phyloP scores from a whole-genome alignment of 2,113 vertebrate species.

The Sinosuthora webbiana region DNA sequence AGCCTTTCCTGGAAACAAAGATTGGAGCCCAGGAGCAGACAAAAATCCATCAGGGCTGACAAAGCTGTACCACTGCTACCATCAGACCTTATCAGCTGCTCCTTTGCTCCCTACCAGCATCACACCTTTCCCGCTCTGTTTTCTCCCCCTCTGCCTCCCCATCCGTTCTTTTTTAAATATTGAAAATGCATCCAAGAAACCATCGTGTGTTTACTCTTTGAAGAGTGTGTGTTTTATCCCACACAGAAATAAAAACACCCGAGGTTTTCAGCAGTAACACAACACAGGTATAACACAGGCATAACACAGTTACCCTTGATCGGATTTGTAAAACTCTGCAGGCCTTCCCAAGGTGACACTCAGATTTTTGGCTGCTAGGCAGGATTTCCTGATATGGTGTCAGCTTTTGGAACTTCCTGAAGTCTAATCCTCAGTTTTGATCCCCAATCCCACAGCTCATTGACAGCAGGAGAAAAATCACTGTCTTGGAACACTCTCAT shows the following conservation, averaged over 20 bases:
- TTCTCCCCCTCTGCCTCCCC: neutral
- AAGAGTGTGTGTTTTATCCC: neutral
- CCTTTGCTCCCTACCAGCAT: neutral
- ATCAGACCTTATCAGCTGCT: neutral
- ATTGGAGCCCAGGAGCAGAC: neutral
- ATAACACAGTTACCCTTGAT: neutral
- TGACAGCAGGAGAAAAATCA: neutral
- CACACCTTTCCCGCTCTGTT: neutral
- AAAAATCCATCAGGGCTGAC: neutral
- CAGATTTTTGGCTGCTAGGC: neutral
- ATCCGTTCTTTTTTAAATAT: neutral
- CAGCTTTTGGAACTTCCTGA: neutral
- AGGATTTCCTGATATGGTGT: neutral
- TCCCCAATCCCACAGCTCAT: neutral
- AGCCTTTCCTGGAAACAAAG: neutral
- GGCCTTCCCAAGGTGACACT: neutral
- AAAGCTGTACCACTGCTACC: neutral
- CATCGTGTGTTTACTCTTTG: rapidly evolving
- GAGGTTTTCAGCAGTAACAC: neutral
- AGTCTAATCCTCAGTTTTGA: neutral
- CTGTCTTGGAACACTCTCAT: neutral
- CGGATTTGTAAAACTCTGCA: neutral
- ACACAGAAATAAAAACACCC: neutral
- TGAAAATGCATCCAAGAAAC: neutral
- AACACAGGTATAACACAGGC: neutral